Evolutionary conservation across 2,113 vertebrate species (phyloP).

Genomic region (Copsychus sechellarum): DNA sequence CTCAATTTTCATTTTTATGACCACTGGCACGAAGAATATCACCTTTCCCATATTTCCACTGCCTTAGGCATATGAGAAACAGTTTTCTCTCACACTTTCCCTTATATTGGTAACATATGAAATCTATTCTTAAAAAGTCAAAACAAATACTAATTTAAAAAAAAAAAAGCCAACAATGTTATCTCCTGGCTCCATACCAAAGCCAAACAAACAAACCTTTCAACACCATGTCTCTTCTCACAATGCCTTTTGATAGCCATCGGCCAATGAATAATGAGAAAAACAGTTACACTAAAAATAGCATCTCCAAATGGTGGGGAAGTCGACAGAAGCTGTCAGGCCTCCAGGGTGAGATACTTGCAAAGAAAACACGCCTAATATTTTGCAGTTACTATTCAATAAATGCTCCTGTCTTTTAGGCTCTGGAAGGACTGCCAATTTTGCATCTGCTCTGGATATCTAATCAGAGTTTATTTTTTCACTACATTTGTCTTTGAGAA

Average conservation of each 20-base stretch:
- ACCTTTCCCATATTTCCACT: conserved; percentile 4
- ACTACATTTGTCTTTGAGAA: conserved; percentile 15
- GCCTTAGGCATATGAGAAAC: neutral
- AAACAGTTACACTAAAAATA: conserved; percentile 62
- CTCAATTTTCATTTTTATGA: neutral
- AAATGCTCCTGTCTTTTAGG: neutral
- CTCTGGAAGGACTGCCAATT: conserved; percentile 1
- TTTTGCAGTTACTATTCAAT: conserved; percentile 16
- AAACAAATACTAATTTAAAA: neutral
- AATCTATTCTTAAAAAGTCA: conserved; percentile 20
- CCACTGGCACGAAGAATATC: neutral
- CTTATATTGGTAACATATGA: conserved; percentile 12
- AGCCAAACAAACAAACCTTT: conserved; percentile 65
- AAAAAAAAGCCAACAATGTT: conserved; percentile 39
- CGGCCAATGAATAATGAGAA: conserved; percentile 64
- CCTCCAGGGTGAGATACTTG: conserved; percentile 5
- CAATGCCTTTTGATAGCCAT: conserved; percentile 69
- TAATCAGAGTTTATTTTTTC: conserved; percentile 31
- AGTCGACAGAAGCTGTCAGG: conserved; percentile 30
- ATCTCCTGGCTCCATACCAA: conserved; percentile 64
- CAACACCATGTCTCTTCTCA: conserved; percentile 51
- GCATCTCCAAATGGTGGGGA: conserved; percentile 9
- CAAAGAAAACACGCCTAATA: conserved; percentile 42
- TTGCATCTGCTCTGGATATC: neutral
- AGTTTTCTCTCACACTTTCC: conserved; percentile 42